Conservation (phyloP, 2,888 invertebrate species). For the Lochmaea crataegi region DNA sequence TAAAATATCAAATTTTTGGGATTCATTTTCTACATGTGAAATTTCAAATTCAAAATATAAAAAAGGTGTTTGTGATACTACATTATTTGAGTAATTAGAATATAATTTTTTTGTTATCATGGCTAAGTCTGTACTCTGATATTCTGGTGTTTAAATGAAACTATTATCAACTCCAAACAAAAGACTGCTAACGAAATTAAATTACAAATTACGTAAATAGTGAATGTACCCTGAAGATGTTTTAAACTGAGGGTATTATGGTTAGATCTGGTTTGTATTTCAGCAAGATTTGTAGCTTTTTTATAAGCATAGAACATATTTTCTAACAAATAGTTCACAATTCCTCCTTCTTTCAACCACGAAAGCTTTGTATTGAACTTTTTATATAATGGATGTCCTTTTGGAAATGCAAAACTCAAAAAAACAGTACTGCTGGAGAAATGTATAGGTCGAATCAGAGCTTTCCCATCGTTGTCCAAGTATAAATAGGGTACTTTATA, state of each 20-base stretch:
- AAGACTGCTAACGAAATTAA: neutral
- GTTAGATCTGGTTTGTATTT: neutral
- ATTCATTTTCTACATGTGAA: too few species aligned
- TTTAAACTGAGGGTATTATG: neutral
- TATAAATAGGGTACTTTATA: neutral
- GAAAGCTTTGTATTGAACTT: neutral
- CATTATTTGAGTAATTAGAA: too few species aligned
- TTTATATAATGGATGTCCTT: neutral
- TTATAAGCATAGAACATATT: neutral
- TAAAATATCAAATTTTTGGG: too few species aligned
- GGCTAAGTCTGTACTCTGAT: too few species aligned
- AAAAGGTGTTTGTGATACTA: too few species aligned
- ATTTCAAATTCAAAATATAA: too few species aligned
- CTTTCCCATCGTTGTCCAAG: neutral
- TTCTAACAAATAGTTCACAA: neutral
- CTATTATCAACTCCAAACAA: neutral
- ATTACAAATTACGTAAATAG: neutral
- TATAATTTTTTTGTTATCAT: too few species aligned
- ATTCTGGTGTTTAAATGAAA: neutral
- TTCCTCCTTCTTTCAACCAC: neutral
- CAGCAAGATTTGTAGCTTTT: neutral
- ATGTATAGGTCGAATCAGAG: neutral
- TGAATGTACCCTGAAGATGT: neutral
- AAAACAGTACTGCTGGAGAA: neutral
- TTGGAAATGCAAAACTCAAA: neutral